Evolutionary conservation across 1,140 invertebrate species (phyloP).

Genomic region (Bactericera cockerelli): DNA sequence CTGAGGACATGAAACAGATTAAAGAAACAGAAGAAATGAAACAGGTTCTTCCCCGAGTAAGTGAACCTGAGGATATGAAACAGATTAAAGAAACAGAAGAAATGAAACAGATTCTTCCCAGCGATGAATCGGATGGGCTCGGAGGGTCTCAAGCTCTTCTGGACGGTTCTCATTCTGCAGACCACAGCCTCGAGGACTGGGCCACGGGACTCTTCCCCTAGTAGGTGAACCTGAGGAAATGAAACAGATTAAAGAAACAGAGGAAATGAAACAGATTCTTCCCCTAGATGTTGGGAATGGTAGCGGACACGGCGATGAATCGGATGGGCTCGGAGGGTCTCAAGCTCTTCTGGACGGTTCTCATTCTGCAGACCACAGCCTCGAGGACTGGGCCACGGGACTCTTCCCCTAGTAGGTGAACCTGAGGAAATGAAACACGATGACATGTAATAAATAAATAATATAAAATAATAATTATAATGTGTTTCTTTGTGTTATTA

Average conservation of each 20-base stretch:
- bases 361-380: constrained; percentile 61
- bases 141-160: constrained; percentile 17
- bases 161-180: constrained; percentile 51
- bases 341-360: constrained; percentile 33
- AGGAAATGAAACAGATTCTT: too few species aligned
- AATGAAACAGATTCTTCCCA: too few species aligned
- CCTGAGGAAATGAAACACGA: too few species aligned
- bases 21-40: too few species aligned
- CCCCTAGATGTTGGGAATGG: too few species aligned
- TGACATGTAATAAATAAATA: too few species aligned
- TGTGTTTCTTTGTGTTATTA: too few species aligned
- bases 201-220: constrained; percentile 51
- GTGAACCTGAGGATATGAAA: constrained; percentile 39
- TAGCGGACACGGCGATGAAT: constrained; percentile 58
- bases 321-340: constrained; percentile 31
- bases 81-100: too few species aligned
- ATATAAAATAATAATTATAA: too few species aligned
- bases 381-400: constrained; percentile 56
- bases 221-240: constrained; percentile 40
- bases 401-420: constrained; percentile 54
- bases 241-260: too few species aligned
- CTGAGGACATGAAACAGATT: too few species aligned
- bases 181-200: constrained; percentile 64
- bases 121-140: constrained; percentile 50
- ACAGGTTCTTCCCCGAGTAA: constrained; percentile 54